phyloP scores from a whole-genome alignment of 2,797 vertebrate species.

The Buphagus erythrorhynchus region DNA sequence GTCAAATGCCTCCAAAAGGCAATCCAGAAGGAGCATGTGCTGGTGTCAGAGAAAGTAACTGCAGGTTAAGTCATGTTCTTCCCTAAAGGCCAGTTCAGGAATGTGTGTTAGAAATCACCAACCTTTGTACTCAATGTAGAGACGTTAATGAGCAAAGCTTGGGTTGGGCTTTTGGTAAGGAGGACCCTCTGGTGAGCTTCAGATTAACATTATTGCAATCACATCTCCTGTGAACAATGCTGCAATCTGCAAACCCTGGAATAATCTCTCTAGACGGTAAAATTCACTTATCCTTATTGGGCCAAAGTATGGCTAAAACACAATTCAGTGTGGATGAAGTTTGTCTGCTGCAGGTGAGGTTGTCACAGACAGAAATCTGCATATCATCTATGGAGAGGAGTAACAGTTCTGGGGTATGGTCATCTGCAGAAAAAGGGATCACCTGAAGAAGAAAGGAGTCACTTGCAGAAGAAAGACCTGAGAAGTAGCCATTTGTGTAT shows the following conservation, averaged over 20 bases:
- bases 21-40: not conserved
- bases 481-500: not conserved
- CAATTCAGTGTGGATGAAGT: not conserved
- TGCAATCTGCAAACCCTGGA: not conserved
- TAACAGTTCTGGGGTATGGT: not conserved
- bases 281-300: not conserved
- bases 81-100: not conserved
- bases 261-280: not conserved
- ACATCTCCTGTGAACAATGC: fast-evolving
- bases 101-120: not conserved
- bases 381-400: not conserved
- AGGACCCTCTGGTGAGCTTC: not conserved
- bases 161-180: not conserved
- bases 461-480: not conserved
- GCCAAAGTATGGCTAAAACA: not conserved
- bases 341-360: not conserved
- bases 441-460: not conserved
- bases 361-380: not conserved
- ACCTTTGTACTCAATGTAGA: not conserved
- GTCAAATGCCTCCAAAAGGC: not conserved
- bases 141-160: not conserved
- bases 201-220: not conserved
- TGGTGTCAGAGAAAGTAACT: not conserved
- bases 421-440: not conserved
- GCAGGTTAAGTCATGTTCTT: not conserved